Evolutionary conservation across 2,888 invertebrate genomes (phyloP), one percentile per base, ranked within the genome.

Genomic region (Augochlorella aurata): DNA sequence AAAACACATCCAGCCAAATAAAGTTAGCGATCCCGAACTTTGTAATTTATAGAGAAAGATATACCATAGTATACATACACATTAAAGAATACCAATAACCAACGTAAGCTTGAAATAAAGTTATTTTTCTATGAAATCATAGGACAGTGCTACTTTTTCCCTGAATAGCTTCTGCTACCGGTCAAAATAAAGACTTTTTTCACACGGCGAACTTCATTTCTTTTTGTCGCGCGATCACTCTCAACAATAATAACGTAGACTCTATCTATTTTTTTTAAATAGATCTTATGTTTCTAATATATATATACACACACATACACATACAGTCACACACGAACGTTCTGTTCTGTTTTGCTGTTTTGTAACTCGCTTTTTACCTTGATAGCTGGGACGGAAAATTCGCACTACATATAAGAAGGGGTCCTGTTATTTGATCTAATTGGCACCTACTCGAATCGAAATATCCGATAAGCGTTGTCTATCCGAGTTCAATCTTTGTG

Each of bases 101-200:
- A 84, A 83, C 82, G 79, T 84, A 69, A 88, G 82, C 82, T 79
- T 88, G 71, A 90, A 91, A 90, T 91, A 91, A 91, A 90, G 87
- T 88, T 87, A 89, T 88, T 90, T 89, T 83, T 90, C 80, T 84
- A 87, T 75, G 63, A 88, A 90, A 90, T 70, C 47, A 85, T 89
- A 89, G 89, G 85, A 84, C 85, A 90, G 84, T 88, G 84, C 85
- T 90, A 85, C 63, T 89, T 91, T 80, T 88, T 89, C 85, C 90
- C 88, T 87, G 85, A 88, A 84, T 82, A 85, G 87, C 81, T 81
- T 73, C 83, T 73, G 81, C 79, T 84, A 69, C 85, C 79, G 73
- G 70, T 84, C 71, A 69, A n/a, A 81, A 68, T 65, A 49, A 38
- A 49, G 24, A 69, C n/a, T 74, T 65, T 29, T 77, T 80, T 67